Evolutionary conservation across 2,113 vertebrate genomes (phyloP), one percentile per base, ranked within the genome.

Genomic region (Triplophysa siluroides): DNA sequence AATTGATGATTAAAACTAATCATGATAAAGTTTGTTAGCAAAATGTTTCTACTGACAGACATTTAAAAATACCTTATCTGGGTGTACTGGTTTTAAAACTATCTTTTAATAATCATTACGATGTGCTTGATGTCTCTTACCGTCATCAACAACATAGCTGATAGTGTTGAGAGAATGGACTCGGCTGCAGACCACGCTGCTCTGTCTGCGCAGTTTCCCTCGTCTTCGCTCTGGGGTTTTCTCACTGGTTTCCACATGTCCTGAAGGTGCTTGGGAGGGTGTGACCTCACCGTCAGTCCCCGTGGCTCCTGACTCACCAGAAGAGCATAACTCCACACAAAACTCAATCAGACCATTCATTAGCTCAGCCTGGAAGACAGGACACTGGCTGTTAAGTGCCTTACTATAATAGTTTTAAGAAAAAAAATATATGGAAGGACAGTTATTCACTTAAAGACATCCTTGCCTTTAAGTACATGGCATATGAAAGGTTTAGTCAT

Each of bases 301-400:
- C 80, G 47, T 26, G 8, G 77, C 88, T 1, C 78, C 86, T 0
- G 85, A 66, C 45, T 89, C 94, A 0, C 50, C 33, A 0, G 89
- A 81, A 19, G 90, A 88, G 79, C 85, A 92, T 80, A 96, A 91
- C 89, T 97, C 96, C 54, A 98, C 94, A 52, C 96, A 96, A 88
- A 95, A 96, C 87, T 98, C 96, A 1, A 98, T 98, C 81, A 98
- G 93, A 58, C 95, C 90, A 5, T 93, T 97, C 96, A 98, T 98
- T 33, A 98, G 89, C 86, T 97, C 95, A 0, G 96, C 95, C 96
- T 98, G 85, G 8, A 52, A 13, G 70, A 69, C 43, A 83, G 56
- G 76, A n/a, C 19, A 54, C 33, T 38, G 33, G 33, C 6, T 38
- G 33, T 38, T 7, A 38, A 38, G 5, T 38, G 33, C 33, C 33